phyloP scores from a whole-genome alignment of 2,888 invertebrate species.

The Pandemis corylana region DNA sequence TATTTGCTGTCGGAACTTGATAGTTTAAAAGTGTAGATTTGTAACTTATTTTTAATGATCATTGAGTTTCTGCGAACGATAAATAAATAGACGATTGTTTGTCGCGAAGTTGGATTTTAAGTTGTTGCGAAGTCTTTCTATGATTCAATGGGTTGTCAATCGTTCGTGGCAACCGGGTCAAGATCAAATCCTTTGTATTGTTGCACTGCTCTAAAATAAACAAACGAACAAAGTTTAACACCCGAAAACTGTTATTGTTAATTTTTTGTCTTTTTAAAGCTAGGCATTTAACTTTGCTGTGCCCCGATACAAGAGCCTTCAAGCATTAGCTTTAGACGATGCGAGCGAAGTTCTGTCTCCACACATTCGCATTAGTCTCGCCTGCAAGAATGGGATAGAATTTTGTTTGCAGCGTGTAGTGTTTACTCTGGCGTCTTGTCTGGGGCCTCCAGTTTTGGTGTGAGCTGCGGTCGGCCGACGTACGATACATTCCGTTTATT shows the following conservation, averaged over 20 bases:
- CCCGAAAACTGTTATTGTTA: not conserved
- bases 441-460: not conserved
- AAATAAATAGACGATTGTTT: not conserved
- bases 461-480: conserved; percentile 23
- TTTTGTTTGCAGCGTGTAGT: too few species aligned
- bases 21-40: too few species aligned
- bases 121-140: not conserved
- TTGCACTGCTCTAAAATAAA: not conserved
- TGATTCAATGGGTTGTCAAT: not conserved
- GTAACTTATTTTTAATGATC: too few species aligned
- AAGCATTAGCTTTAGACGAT: too few species aligned
- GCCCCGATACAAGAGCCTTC: too few species aligned
- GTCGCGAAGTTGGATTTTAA: not conserved
- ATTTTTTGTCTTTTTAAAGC: not conserved
- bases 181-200: not conserved
- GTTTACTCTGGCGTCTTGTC: not conserved
- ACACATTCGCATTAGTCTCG: too few species aligned
- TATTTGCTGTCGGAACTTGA: too few species aligned
- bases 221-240: not conserved
- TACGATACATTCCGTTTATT: conserved; percentile 43
- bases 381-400: too few species aligned
- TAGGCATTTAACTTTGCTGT: not conserved
- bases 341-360: too few species aligned
- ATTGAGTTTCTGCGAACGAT: not conserved
- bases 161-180: conserved; percentile 3